These are phyloP conservation scores for Prosopocoilus inquinatus DNA, from an alignment of 2,888 invertebrate genomes.

Conservation along the genomic window DNA sequence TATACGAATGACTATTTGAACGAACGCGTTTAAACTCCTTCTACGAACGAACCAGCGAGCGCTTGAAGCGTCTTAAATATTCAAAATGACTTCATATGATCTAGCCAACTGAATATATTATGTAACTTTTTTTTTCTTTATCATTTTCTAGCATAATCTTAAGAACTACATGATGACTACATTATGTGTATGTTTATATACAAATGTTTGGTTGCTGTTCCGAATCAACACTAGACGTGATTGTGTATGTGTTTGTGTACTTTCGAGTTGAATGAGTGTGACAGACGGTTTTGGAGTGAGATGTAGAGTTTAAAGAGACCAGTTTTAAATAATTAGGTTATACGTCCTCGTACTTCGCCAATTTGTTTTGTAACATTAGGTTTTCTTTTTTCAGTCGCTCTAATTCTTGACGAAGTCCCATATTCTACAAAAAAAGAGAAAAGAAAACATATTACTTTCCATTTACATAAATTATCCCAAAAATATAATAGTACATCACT, in stretches of 20 bases:
- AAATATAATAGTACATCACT: too few species aligned
- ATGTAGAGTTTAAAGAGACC: conserved; percentile 32
- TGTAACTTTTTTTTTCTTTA: conserved; percentile 25
- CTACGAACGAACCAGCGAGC: too few species aligned
- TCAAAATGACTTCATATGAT: conserved; percentile 15
- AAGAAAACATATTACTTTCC: conserved; percentile 12
- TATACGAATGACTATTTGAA: neutral
- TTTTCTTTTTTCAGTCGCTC: conserved; percentile 91
- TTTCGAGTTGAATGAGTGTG: conserved; percentile 28
- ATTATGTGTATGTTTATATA: conserved; percentile 49
- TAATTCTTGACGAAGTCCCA: conserved; percentile 85
- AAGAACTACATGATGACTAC: conserved; percentile 52
- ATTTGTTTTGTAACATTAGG: conserved; percentile 82
- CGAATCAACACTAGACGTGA: conserved; percentile 39
- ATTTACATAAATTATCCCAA: too few species aligned
- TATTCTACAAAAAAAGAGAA: conserved; percentile 62
- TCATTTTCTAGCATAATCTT: conserved; percentile 42
- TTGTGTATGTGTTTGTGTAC: conserved; percentile 1
- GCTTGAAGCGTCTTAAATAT: conserved; percentile 1
- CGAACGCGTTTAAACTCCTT: neutral
- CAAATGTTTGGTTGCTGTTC: conserved; percentile 50
- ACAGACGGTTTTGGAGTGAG: conserved; percentile 32
- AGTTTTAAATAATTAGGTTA: conserved; percentile 48
- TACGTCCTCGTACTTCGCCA: conserved; percentile 85
- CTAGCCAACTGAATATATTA: conserved; percentile 19